Percentiles rank a stretch among this genome's conserved stretches.
Evolutionary conservation across 2,888 invertebrate species (phyloP).

Genomic region (Sesia bembeciformis): DNA sequence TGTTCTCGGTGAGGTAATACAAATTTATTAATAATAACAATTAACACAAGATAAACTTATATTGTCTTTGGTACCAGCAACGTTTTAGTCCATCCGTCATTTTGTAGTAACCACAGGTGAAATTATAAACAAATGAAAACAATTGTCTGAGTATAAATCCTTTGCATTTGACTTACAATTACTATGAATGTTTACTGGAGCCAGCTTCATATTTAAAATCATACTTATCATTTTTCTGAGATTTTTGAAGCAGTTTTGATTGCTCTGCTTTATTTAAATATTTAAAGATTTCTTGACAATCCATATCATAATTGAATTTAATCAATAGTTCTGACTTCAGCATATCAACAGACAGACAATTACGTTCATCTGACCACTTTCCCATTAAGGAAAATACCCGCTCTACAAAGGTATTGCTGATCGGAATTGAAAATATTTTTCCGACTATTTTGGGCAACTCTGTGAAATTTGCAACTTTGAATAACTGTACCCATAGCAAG

Average conservation of each 20-base stretch:
- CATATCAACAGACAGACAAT: constrained; percentile 8
- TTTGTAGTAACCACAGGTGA: no score
- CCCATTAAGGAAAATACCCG: constrained; percentile 5
- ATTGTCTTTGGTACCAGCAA: no score
- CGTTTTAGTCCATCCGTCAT: no score
- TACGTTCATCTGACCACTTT: constrained; percentile 8
- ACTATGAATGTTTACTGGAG: constrained; percentile 2
- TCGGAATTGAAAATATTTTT: constrained; percentile 1
- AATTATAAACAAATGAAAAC: no score
- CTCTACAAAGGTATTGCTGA: constrained; percentile 4
- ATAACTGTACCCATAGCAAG: constrained; percentile 2
- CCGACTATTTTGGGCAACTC: constrained; percentile 2
- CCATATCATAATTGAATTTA: constrained; percentile 9
- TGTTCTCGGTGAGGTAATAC: no score
- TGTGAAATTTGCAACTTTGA: constrained; percentile 1
- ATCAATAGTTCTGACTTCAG: constrained; percentile 6
- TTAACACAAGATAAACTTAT: no score
- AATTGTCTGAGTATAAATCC: no score
- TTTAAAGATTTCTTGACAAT: constrained; percentile 6
- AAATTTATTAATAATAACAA: no score
- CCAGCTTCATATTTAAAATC: constrained; percentile 7
- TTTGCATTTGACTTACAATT: no score
- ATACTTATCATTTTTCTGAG: constrained; percentile 6
- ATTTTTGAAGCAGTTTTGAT: constrained; percentile 7
- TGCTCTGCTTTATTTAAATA: constrained; percentile 8